Base-by-base conservation (phyloP, 2,888 invertebrate species). In the Drosophila paramelanica region DNA sequence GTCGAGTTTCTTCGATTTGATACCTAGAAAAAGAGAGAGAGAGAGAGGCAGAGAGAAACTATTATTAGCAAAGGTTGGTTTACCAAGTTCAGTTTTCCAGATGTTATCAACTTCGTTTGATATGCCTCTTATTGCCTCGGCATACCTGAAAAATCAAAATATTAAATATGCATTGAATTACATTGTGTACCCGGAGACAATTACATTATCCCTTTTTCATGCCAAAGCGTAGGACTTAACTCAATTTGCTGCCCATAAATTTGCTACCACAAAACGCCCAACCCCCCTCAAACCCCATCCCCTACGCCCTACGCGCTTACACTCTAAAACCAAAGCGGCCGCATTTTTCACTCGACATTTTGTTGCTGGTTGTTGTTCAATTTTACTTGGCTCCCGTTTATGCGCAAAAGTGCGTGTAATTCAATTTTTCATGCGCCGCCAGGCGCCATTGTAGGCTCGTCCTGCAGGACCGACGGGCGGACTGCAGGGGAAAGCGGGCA, bases 131-230 rank as follows among this genome's bases (percentile, higher is more conserved):
- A 64, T 55, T 65, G 62, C 58, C 47, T 41, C 43, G 51, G 39
- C 55, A 39, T 64, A 86, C 62, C 73, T 64, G 74, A n/a, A 38
- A 62, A 80, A 83, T 83, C 88, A 73, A 77, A 73, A 88, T 82
- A 85, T 89, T 84, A 89, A 85, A 86, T 89, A 85, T 85, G 85
- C 90, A 85, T 89, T 88, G 89, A 70, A 88, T 89, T 80, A 89
- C 59, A 73, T 67, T 78, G 64, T 66, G 57, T 68, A 67, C 56
- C 68, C 70, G 57, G 55, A 70, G 60, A 82, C 87, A 89, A 85
- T 85, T 89, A 74, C 62, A 89, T 85, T 85, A 89, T 88, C 88
- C 89, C 67, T 76, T 76, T 67, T 70, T 46, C 41, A 45, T 49
- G 31, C 45, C 14, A 4, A 47, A 52, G 13, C 39, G 52, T 55